Evolutionary conservation across 2,888 invertebrate species (phyloP).

Genomic region (Antitype chi): DNA sequence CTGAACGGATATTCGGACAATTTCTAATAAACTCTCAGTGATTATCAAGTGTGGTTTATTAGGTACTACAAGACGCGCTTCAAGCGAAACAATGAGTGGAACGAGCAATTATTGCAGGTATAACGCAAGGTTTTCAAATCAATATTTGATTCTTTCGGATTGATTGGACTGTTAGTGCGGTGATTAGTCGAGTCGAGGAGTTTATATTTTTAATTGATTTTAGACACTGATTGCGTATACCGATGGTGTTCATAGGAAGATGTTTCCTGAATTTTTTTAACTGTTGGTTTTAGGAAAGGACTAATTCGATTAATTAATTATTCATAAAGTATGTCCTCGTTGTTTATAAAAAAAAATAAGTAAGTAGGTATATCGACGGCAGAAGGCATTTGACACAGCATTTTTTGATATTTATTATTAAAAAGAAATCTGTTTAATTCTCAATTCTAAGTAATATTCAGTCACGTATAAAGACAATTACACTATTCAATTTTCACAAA

Average conservation of each 20-base stretch:
- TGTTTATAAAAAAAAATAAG: too few relatives aligned
- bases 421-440: too few relatives aligned
- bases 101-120: constrained; percentile 54
- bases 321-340: too few relatives aligned
- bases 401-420: too few relatives aligned
- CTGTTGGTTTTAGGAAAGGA: not conserved
- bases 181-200: constrained; percentile 37
- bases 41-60: constrained; percentile 68
- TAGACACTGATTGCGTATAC: constrained; percentile 18
- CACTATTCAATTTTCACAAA: too few relatives aligned
- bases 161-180: constrained; percentile 54
- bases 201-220: constrained; percentile 47
- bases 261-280: not conserved
- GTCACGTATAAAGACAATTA: too few relatives aligned
- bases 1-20: constrained; percentile 54
- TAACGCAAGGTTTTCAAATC: constrained; percentile 59
- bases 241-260: not conserved
- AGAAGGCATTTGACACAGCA: too few relatives aligned
- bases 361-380: too few relatives aligned
- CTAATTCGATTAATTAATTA: too few relatives aligned
- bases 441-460: too few relatives aligned
- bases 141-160: constrained; percentile 61
- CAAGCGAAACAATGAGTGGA: constrained; percentile 59
- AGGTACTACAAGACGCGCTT: constrained; percentile 65
- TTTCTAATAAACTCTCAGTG: constrained; percentile 64